These are phyloP conservation scores for Cathartes aura DNA, from an alignment of 2,113 vertebrate species.

Conservation along the genomic window DNA sequence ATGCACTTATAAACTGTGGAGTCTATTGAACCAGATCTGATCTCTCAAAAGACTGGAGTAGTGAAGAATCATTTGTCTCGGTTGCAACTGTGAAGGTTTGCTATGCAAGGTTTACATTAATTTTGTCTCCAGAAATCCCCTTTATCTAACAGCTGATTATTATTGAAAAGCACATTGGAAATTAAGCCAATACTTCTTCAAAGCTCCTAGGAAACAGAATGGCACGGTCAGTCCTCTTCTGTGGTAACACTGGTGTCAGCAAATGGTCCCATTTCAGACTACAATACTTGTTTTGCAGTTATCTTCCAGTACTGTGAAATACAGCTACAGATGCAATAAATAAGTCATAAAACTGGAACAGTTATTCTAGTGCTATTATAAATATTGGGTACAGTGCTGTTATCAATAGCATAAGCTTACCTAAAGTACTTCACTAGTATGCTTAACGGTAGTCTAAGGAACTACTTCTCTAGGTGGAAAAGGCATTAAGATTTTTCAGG, in stretches of 20 bases:
- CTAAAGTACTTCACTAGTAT: neutral
- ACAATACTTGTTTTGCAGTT: neutral
- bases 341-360: neutral
- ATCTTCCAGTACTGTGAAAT: neutral
- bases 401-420: neutral
- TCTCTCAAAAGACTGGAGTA: neutral
- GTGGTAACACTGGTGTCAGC: neutral
- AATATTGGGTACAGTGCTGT: neutral
- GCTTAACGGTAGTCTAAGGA: neutral
- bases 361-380: neutral
- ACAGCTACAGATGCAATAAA: neutral
- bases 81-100: neutral
- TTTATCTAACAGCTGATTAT: neutral
- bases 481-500: neutral
- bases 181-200: neutral
- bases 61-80: neutral
- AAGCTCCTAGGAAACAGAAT: neutral
- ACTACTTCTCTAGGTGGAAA: neutral
- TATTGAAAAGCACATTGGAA: neutral
- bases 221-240: neutral
- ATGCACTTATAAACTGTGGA: neutral
- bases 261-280: neutral
- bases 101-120: neutral
- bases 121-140: neutral
- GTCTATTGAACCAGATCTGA: neutral